A percentile compares a stretch with the other conserved stretches of the same genome.
Conservation (phyloP, 2,797 vertebrate species). For the Graptemys geographica region DNA sequence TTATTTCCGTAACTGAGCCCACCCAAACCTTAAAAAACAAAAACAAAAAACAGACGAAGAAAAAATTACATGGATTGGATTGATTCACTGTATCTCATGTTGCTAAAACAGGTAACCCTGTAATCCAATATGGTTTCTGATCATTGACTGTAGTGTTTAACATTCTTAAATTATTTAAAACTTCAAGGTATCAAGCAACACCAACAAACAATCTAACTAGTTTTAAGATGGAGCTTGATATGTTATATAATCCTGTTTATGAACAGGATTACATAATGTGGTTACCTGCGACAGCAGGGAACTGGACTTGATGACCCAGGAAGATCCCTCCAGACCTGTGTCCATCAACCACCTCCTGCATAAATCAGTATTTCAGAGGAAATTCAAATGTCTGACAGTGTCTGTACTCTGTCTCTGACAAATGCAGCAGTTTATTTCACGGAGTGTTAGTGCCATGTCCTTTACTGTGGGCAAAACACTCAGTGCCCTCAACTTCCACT, state of each 20-base stretch:
- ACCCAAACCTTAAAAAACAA: slow-evolving; percentile 88
- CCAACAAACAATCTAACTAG: not conserved
- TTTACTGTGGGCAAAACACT: slow-evolving; percentile 9
- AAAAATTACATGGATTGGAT: not conserved
- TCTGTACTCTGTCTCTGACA: not conserved
- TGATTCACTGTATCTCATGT: not conserved
- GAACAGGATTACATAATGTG: not conserved
- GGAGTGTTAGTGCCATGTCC: slow-evolving; percentile 8
- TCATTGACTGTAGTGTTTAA: not conserved
- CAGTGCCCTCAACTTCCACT: not conserved
- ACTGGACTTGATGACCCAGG: not conserved
- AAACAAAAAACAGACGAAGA: not conserved
- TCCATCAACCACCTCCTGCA: not conserved
- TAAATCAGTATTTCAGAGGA: not conserved
- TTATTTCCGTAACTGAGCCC: slow-evolving; percentile 89
- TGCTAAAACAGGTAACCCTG: not conserved
- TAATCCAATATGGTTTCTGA: not conserved
- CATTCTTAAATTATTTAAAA: not conserved
- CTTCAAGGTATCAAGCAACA: not conserved
- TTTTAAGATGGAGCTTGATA: not conserved
- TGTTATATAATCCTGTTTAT: not conserved
- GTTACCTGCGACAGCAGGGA: not conserved
- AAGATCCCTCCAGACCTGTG: not conserved
- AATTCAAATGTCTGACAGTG: not conserved
- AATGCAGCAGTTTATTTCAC: slow-evolving; percentile 31